Base-by-base conservation (phyloP, 2,888 invertebrate genomes). In the Drosophila mayaguana region DNA sequence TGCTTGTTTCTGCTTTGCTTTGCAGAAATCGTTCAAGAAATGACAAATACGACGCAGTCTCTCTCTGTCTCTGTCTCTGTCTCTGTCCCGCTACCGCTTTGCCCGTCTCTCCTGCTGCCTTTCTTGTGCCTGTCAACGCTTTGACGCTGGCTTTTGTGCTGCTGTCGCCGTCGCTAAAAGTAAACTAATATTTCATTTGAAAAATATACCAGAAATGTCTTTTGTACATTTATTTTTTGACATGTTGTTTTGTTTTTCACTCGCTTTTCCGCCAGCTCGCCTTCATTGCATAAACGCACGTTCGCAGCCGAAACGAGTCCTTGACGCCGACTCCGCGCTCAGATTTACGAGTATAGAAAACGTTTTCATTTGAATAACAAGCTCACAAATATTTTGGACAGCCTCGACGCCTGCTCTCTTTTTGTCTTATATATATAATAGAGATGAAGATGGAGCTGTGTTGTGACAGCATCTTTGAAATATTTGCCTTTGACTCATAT, bases 101-200 rank as follows among this genome's bases (percentile, higher is more conserved):
- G 11, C 0, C 9, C 20, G 20, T 8, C 20, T 18, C 11, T 40
- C 42, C 11, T n/a, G 38, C 25, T n/a, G 18, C n/a, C 43, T 48
- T n/a, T 34, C 25, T 18, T n/a, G 56, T 56, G 25, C 60, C 78
- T 86, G 86, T 83, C 83, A 83, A 75, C 88, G 81, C 70, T 74
- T 86, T 83, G 78, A 88, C 80, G 78, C 80, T 72, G 80, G 48
- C 69, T 75, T 68, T 80, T 73, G 61, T 53, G 22, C 18, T 63
- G 57, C 57, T 62, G 62, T 20, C 48, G 57, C 36, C 74, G 81
- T 75, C 75, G 76, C 85, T 80, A 72, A 84, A 86, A 86, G 86
- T 86, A 86, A 86, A 86, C 86, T 89, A 89, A 89, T 86, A 86
- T 82, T 86, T 86, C 86, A 86, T 89, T 88, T 84, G 83, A 78